Conservation (phyloP, 2,888 invertebrate species). For the Drosophila bunnanda region DNA sequence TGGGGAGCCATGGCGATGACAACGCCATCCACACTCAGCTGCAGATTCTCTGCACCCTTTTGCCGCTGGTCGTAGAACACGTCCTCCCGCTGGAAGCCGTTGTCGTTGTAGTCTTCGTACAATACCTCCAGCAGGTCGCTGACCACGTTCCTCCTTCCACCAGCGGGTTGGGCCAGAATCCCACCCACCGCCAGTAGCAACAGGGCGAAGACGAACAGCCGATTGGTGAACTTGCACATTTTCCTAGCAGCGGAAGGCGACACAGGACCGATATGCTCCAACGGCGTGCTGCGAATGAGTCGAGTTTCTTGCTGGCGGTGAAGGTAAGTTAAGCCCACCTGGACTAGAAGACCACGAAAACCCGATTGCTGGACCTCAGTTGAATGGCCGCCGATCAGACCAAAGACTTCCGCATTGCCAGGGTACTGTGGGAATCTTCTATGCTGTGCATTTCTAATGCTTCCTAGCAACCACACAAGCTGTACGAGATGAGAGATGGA, state of each 20-base stretch:
- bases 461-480: slow-evolving; percentile 36
- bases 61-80: slow-evolving; percentile 90
- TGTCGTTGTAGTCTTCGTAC: slow-evolving; percentile 67
- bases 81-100: slow-evolving; percentile 81
- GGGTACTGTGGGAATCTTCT: slow-evolving; percentile 57
- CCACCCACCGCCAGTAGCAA: slow-evolving; percentile 46
- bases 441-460: slow-evolving; percentile 56
- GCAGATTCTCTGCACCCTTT: slow-evolving; percentile 91
- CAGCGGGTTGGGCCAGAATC: slow-evolving; percentile 42
- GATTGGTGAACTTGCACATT: slow-evolving; percentile 84
- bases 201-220: slow-evolving; percentile 79
- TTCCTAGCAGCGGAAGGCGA: slow-evolving; percentile 22
- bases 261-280: slow-evolving; percentile 61
- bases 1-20: slow-evolving; percentile 68
- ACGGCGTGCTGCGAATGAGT: slow-evolving; percentile 65
- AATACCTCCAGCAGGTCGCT: slow-evolving; percentile 61
- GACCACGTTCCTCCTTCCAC: slow-evolving; percentile 37
- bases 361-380: slow-evolving; percentile 65
- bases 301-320: slow-evolving; percentile 31
- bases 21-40: slow-evolving; percentile 87
- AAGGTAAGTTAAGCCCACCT: slow-evolving; percentile 58
- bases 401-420: slow-evolving; percentile 74
- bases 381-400: slow-evolving; percentile 62
- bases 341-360: slow-evolving; percentile 47
- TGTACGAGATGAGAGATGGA: not conserved